phyloP scores from a whole-genome alignment of 2,113 vertebrate genomes.

The Phyllostomus discolor region DNA sequence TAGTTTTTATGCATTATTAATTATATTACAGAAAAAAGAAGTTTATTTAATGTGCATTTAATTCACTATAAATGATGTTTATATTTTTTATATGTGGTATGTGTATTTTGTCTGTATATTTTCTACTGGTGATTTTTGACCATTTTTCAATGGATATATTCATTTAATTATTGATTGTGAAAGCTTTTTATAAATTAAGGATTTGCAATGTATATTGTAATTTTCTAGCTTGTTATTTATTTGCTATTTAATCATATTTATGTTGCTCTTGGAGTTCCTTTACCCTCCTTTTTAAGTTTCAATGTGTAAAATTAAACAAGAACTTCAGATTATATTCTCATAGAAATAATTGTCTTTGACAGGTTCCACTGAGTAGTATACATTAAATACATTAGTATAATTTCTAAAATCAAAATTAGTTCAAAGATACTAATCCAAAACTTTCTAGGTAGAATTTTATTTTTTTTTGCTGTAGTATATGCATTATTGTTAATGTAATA shows the following conservation, averaged over 20 bases:
- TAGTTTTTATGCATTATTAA: neutral
- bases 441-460: neutral
- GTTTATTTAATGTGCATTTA: neutral
- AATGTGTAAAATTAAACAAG: neutral
- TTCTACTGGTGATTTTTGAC: neutral
- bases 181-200: neutral
- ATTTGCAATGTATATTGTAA: neutral
- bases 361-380: neutral
- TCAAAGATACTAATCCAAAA: neutral
- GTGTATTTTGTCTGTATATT: neutral
- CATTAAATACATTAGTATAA: neutral
- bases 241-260: neutral
- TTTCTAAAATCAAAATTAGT: neutral
- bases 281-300: neutral
- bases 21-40: neutral
- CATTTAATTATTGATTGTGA: neutral
- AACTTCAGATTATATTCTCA: constrained; percentile 12
- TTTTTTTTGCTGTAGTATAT: neutral
- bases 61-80: neutral
- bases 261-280: neutral
- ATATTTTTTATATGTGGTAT: neutral
- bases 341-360: neutral
- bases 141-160: neutral
- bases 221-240: neutral
- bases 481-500: neutral